Base-by-base conservation (phyloP, 2,888 invertebrate species). In the Netelia fuscicornis region DNA sequence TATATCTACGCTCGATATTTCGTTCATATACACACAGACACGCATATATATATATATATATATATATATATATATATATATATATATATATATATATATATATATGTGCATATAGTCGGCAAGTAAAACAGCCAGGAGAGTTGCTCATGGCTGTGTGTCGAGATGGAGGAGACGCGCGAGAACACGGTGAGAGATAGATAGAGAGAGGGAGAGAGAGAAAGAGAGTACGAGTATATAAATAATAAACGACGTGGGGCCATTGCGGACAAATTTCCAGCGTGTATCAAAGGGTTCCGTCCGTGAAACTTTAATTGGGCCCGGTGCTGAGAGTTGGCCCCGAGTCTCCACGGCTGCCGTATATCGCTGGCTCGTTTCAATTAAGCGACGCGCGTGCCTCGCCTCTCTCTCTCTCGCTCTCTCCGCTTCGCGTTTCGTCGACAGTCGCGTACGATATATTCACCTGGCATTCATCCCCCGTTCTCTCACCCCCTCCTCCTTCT, bases 241-340 rank as follows among this genome's bases (percentile, higher is more conserved):
- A 81, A 81, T 84, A 62, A 84, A 72, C 42, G 60, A 23, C 58
- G 25, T 23, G 37, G 6, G 54, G 10, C 37, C 42, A 81, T 54
- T 37, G 42, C 42, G 68, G 72, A 56, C 17, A 81, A 76, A 77
- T 77, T 84, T 77, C 20, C 58, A 77, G 71, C 62, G 75, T 17
- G 42, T 71, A 30, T 85, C 86, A 86, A 86, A 87, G 87, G 84
- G 64, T 58, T 83, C 54, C 77, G 56, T 80, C 42, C 71, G 84
- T 79, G 70, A 87, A 87, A 87, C 67, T 87, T 86, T 87, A 86
- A 87, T 87, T 86, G 86, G 85, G 75, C 85, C 37, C 83, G 75
- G 74, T 67, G 68, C 76, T 65, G 70, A 76, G 62, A 81, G 84
- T 84, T 75, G 62, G 37, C 60, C 76, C 44, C 23, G 72, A 67